Evolutionary conservation across 92 coral and sea anemone species (phyloP).

Genomic region (Parazoanthus darwini): DNA sequence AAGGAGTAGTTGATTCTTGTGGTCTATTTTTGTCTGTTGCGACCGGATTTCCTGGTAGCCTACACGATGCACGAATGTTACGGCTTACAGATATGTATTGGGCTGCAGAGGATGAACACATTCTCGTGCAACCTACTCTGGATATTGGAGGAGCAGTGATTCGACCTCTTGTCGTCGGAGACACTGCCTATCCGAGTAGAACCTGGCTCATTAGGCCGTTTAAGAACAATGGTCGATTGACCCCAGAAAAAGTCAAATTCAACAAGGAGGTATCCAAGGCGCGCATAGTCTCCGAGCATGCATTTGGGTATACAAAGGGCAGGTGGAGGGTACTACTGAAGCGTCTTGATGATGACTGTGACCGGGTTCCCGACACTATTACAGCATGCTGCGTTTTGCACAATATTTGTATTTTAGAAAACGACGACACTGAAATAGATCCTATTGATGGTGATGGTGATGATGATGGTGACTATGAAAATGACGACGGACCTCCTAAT

Average conservation of each 20-base stretch:
- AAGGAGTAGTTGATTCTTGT: conserved; percentile 58
- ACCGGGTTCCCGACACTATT: not conserved
- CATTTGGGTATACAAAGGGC: too few species aligned
- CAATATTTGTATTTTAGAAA: not conserved
- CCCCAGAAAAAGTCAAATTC: conserved; percentile 21
- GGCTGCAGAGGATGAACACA: conserved; percentile 48
- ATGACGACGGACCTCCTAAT: conserved; percentile 32
- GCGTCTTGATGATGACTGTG: not conserved
- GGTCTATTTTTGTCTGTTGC: conserved; percentile 57
- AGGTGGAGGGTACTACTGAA: not conserved
- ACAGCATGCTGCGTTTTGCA: not conserved
- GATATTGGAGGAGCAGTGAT: conserved; percentile 43
- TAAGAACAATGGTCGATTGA: conserved; percentile 53
- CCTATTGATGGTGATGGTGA: too few species aligned
- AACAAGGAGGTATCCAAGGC: conserved; percentile 41
- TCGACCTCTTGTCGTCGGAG: conserved; percentile 53
- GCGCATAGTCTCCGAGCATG: not conserved
- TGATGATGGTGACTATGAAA: not conserved
- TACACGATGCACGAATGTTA: conserved; percentile 56
- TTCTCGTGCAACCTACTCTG: conserved; percentile 52
- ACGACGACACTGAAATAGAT: not conserved
- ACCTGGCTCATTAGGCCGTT: conserved; percentile 52
- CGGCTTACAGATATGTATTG: conserved; percentile 44
- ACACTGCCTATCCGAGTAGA: conserved; percentile 49
- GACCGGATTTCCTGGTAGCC: conserved; percentile 54